Conservation (phyloP, 53 echinoderm and acorn worm species). For the Mesocentrotus franciscanus region DNA sequence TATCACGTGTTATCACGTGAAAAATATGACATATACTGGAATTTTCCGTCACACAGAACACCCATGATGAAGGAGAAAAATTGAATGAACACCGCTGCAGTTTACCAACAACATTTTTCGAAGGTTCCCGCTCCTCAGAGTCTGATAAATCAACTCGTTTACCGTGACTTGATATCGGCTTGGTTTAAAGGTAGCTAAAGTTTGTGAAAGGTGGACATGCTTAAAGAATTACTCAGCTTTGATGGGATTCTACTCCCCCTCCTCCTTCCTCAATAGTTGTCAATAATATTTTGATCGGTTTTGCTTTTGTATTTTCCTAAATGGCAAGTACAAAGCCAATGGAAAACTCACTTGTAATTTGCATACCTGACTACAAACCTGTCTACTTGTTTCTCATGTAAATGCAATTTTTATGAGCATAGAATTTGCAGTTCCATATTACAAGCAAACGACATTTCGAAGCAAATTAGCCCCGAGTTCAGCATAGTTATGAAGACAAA, state of each 20-base stretch:
- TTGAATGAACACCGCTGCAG: conserved; percentile 28
- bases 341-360: too few relatives aligned
- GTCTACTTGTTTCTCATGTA: too few relatives aligned
- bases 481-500: too few relatives aligned
- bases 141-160: conserved; percentile 54
- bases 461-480: too few relatives aligned
- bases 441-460: too few relatives aligned
- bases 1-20: neutral
- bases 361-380: too few relatives aligned
- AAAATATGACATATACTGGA: neutral
- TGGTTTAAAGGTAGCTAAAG: neutral
- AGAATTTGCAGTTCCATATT: too few relatives aligned
- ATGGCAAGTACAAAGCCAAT: neutral
- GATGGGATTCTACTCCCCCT: neutral
- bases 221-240: neutral
- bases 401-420: too few relatives aligned
- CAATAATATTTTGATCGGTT: neutral
- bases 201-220: neutral
- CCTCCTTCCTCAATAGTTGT: neutral
- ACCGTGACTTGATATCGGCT: neutral
- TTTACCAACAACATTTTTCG: conserved; percentile 16
- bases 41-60: conserved; percentile 22
- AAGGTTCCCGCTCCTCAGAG: conserved; percentile 7
- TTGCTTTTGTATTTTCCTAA: neutral
- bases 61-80: conserved; percentile 35